Evolutionary conservation across 2,797 vertebrate genomes (phyloP).

Genomic region (Hyperoplus lanceolatus): DNA sequence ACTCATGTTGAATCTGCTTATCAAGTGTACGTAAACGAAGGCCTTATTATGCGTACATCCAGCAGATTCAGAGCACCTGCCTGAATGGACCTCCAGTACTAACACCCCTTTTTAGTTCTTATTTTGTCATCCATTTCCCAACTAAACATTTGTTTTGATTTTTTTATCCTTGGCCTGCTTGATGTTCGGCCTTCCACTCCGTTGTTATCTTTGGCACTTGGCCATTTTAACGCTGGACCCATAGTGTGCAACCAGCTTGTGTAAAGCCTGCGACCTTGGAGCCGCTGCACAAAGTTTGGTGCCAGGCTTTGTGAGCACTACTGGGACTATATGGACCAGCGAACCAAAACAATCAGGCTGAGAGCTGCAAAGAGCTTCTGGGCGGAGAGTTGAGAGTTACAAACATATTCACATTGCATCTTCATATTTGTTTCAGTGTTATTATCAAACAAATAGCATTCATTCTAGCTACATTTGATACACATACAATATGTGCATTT

Average conservation of each 20-base stretch:
- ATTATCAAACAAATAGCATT: neutral
- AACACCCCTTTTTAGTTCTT: constrained; percentile 2
- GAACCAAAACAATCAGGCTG: constrained; percentile 55
- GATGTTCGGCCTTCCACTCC: constrained; percentile 15
- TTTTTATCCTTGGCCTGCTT: neutral
- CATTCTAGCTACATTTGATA: neutral
- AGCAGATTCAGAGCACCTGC: constrained; percentile 6
- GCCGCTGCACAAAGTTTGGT: constrained; percentile 46
- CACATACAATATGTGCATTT: neutral
- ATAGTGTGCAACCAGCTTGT: constrained; percentile 17
- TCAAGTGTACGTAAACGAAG: neutral
- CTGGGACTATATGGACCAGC: constrained; percentile 48
- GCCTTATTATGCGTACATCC: neutral
- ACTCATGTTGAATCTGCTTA: neutral
- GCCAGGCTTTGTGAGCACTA: constrained; percentile 36
- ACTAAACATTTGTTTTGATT: neutral
- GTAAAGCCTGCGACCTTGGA: constrained; percentile 52
- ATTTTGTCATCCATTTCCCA: constrained; percentile 20
- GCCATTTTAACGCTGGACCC: constrained; percentile 17
- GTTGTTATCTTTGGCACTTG: constrained; percentile 23
- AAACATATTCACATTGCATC: constrained; percentile 22
- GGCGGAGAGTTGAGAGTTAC: constrained; percentile 13
- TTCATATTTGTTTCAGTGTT: neutral
- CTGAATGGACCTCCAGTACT: neutral
- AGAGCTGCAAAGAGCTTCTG: constrained; percentile 43